Base-by-base conservation (phyloP, 2,113 vertebrate species). In the Alaudala cheleensis region DNA sequence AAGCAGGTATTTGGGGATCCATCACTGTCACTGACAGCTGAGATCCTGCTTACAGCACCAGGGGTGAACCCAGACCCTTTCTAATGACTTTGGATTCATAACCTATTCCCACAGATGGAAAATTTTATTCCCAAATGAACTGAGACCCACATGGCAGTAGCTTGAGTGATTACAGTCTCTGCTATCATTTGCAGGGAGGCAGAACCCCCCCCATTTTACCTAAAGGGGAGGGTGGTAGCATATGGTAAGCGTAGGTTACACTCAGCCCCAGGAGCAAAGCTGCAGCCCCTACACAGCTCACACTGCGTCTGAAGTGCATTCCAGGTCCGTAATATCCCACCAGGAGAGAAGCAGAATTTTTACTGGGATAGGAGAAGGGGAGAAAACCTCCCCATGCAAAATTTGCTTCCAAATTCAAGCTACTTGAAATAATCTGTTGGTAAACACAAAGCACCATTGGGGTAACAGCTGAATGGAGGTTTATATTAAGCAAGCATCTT, bases 241-340 rank as follows among this genome's bases (percentile, higher is more conserved):
- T 87, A 92, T 56, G 88, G 69, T 70, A 51, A 67, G 80, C 3
- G 9, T 45, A 33, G 90, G 67, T 86, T 74, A 84, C 42, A 26
- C 72, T 44, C 80, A 64, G 79, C 57, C 81, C 79, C 64, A 58
- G 53, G 40, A 93, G 89, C 86, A 79, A 79, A 15, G 65, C 89
- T 83, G 58, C 4, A 78, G 73, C 64, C 51, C 73, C 29, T 37
- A 5, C 40, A 25, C 62, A 82, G 95, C 78, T 80, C 94, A 65
- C 2, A 0, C 33, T 2, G 1, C 42, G 39, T 64, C 77, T 4
- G 2, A 72, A 69, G 47, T 0, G 0, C 0, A 0, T 45, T 90
- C 31, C 67, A 73, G 62, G 42, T 50, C 39, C 0, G 0, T 71
- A 64, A 57, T 0, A 5, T 10, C 70, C 70, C 74, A 85, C 15